phyloP scores from a whole-genome alignment of 2,113 vertebrate genomes.

The Brachypodius melanocephalos region DNA sequence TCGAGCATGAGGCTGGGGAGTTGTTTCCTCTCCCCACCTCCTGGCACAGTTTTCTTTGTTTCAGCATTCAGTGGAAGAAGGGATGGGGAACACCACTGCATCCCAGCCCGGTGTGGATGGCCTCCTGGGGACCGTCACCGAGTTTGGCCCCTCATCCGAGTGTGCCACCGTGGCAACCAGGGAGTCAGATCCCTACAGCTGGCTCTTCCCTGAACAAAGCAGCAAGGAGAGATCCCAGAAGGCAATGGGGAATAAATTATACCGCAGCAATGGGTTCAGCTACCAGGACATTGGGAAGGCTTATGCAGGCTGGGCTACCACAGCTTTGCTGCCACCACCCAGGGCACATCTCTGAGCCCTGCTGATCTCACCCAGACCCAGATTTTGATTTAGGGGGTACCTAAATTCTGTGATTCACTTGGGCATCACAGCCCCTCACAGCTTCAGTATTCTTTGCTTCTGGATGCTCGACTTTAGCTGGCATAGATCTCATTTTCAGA shows the following conservation, averaged over 20 bases:
- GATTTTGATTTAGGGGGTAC: too few relatives aligned
- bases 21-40: background rate
- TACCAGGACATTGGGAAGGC: background rate
- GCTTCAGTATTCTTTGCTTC: background rate
- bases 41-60: background rate
- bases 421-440: background rate
- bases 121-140: background rate
- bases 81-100: background rate
- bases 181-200: background rate
- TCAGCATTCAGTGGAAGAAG: background rate
- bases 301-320: background rate
- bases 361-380: background rate
- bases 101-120: background rate
- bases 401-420: background rate
- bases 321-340: background rate
- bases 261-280: background rate
- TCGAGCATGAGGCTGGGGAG: background rate
- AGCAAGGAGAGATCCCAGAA: background rate
- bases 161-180: background rate
- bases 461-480: background rate
- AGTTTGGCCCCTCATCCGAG: background rate
- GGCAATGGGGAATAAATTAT: background rate
- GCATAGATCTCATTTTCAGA: background rate
- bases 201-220: background rate
- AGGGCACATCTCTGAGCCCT: background rate